Percentiles rank a stretch among this genome's conserved stretches.
Evolutionary conservation across 2,113 vertebrate genomes (phyloP).

Genomic region (Oreochromis spilurus): DNA sequence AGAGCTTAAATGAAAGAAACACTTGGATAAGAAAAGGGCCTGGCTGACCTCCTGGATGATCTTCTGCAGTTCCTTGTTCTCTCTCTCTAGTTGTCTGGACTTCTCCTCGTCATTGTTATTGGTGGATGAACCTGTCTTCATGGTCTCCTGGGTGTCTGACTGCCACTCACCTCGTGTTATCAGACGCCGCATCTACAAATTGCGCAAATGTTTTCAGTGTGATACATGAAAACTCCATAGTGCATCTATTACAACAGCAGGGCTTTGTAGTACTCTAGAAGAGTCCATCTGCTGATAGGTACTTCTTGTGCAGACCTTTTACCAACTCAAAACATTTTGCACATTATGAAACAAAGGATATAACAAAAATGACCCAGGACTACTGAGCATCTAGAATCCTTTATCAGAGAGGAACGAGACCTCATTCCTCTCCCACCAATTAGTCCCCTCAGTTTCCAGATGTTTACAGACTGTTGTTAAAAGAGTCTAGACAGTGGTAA

Average conservation of each 20-base stretch:
- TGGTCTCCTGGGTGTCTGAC: constrained; percentile 94
- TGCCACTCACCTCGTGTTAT: constrained; percentile 96
- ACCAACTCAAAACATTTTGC: neutral
- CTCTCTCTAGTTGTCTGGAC: constrained; percentile 87
- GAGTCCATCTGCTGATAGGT: neutral
- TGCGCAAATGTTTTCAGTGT: neutral
- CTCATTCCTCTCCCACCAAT: neutral
- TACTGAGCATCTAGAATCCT: neutral
- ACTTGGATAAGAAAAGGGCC: neutral
- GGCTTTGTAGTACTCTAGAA: neutral
- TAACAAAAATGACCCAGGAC: neutral
- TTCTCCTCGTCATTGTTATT: constrained; percentile 98
- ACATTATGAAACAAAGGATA: neutral
- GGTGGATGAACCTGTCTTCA: constrained; percentile 93
- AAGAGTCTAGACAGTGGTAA: neutral
- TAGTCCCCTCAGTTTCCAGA: neutral
- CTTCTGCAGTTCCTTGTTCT: constrained; percentile 91
- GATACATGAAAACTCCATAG: neutral
- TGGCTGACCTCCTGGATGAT: constrained; percentile 87
- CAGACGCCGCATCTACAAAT: constrained; percentile 86
- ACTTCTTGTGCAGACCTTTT: rapidly evolving
- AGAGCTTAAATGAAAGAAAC: neutral
- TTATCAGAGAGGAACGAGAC: neutral
- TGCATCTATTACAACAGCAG: neutral
- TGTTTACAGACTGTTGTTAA: neutral